Evolutionary conservation across 2,888 invertebrate species (phyloP).

Genomic region (Diarsia mendica): DNA sequence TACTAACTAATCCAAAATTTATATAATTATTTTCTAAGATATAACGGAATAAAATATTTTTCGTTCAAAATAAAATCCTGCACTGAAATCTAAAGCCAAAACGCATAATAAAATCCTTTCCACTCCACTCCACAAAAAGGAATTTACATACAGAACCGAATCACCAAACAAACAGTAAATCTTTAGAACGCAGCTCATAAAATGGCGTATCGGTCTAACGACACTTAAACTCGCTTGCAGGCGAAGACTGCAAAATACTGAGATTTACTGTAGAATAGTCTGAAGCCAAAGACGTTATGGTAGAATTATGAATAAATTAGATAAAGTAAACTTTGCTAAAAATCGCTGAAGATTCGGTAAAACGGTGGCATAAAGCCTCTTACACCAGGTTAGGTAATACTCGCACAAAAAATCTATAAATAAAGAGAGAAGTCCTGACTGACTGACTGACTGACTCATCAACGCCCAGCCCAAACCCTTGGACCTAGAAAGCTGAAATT

Average conservation of each 20-base stretch:
- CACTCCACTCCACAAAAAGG: slow-evolving; percentile 35
- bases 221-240: slow-evolving; percentile 41
- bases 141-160: slow-evolving; percentile 52
- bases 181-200: slow-evolving; percentile 57
- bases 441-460: no score
- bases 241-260: slow-evolving; percentile 10
- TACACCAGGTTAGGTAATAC: no score
- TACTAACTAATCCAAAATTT: no score
- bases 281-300: background rate
- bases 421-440: no score
- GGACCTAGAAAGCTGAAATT: no score
- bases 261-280: slow-evolving; percentile 12
- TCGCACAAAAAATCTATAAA: no score
- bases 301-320: slow-evolving; percentile 1
- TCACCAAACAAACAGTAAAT: slow-evolving; percentile 54
- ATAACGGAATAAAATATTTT: background rate
- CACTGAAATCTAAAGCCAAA: slow-evolving; percentile 1
- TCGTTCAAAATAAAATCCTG: background rate
- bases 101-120: slow-evolving; percentile 33
- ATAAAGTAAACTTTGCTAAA: background rate
- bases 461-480: no score
- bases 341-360: background rate
- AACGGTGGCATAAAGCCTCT: background rate
- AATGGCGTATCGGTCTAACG: slow-evolving; percentile 55
- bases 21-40: background rate